Conservation (phyloP, 2,113 vertebrate genomes). For the Sinocyclocheilus anshuiensis region DNA sequence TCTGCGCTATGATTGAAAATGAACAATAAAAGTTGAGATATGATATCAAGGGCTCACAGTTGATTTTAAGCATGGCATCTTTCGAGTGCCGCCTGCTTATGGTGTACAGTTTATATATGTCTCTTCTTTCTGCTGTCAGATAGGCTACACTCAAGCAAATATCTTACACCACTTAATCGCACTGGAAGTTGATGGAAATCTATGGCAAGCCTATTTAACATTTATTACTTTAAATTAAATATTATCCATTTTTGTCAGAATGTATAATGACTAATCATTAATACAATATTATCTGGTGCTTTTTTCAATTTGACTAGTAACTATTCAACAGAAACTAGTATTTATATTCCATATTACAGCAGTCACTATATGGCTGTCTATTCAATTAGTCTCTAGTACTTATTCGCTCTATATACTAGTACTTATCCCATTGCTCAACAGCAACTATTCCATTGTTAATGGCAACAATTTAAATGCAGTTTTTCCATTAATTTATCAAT, state of each 20-base stretch:
- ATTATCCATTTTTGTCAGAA: background rate
- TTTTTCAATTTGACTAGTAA: background rate
- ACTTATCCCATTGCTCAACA: background rate
- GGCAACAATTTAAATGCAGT: background rate
- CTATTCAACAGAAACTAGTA: background rate
- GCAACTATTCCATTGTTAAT: background rate
- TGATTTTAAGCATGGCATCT: background rate
- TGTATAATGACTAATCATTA: background rate
- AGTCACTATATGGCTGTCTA: background rate
- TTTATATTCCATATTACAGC: background rate
- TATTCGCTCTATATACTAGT: no score
- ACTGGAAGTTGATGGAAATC: constrained; percentile 12
- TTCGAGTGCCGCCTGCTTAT: background rate
- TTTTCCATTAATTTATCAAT: background rate
- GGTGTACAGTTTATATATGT: background rate
- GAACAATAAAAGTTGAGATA: constrained; percentile 9
- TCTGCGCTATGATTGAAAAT: background rate
- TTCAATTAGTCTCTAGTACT: background rate
- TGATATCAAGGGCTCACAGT: background rate
- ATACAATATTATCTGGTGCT: background rate
- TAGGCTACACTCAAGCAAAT: background rate
- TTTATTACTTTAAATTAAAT: background rate
- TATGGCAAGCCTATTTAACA: background rate
- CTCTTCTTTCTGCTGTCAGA: background rate
- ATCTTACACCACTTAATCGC: background rate